Evolutionary conservation across 2,113 vertebrate genomes (phyloP).

Genomic region (Sceloporus undulatus): DNA sequence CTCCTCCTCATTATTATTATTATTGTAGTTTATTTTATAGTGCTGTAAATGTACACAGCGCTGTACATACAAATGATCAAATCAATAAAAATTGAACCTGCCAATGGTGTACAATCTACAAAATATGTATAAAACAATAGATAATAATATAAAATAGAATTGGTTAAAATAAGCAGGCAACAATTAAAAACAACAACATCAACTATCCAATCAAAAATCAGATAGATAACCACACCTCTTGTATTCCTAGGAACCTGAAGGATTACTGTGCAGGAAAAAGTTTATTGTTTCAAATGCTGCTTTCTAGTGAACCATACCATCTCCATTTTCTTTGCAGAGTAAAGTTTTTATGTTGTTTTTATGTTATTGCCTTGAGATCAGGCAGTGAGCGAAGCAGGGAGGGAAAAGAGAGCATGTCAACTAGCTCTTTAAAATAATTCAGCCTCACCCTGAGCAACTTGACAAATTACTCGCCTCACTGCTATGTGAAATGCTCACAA

Average conservation of each 20-base stretch:
- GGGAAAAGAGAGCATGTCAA: not conserved
- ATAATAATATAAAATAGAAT: no score
- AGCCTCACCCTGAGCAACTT: not conserved
- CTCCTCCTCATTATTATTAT: no score
- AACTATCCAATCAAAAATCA: no score
- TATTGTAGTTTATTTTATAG: no score
- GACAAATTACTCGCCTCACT: not conserved
- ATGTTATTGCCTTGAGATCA: not conserved
- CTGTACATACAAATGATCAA: no score
- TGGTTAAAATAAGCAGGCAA: no score
- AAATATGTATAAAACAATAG: no score
- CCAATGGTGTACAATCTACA: no score
- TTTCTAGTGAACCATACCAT: not conserved
- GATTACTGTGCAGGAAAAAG: not conserved
- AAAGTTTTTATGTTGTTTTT: not conserved
- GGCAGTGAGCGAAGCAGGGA: not conserved
- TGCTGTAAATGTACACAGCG: no score
- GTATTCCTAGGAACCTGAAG: not conserved
- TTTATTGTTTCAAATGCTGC: not conserved
- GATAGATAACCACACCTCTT: not conserved
- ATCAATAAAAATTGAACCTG: no score
- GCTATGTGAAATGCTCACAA: not conserved
- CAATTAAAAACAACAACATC: no score
- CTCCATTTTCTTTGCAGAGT: not conserved
- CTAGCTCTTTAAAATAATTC: constrained; percentile 12